Conservation (phyloP, 2,113 vertebrate genomes). For the Podilymbus podiceps region DNA sequence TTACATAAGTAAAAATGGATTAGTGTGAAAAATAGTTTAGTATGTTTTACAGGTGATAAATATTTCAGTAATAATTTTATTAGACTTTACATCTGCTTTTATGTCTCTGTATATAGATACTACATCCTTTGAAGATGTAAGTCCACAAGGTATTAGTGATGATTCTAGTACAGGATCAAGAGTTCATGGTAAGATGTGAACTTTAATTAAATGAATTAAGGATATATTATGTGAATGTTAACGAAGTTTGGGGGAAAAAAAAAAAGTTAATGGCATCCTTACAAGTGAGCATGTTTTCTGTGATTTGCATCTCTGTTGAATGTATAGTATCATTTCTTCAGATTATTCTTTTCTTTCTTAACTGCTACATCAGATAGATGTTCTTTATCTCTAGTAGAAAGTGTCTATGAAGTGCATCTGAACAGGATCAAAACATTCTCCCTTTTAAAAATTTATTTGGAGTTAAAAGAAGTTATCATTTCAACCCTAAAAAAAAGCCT, state of each 20-base stretch:
- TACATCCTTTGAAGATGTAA: conserved; percentile 90
- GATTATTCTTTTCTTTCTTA: conserved; percentile 6
- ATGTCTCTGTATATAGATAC: conserved; percentile 79
- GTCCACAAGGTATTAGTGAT: conserved; percentile 81
- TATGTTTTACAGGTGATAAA: neutral
- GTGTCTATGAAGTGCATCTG: conserved; percentile 61
- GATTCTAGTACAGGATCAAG: conserved; percentile 84
- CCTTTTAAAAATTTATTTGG: neutral
- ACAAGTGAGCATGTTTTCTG: conserved; percentile 64
- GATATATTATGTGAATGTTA: conserved; percentile 45
- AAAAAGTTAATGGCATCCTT: conserved; percentile 25
- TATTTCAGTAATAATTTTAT: neutral
- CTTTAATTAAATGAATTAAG: conserved; percentile 22
- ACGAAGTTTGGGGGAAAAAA: neutral
- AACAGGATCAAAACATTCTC: conserved; percentile 47
- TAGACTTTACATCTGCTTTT: conserved; percentile 60
- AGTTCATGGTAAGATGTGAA: conserved; percentile 85
- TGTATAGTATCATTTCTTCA: conserved; percentile 35
- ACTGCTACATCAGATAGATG: conserved; percentile 10
- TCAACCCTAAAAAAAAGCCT: neutral
- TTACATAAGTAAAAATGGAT: conserved; percentile 22
- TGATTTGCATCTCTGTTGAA: conserved; percentile 18
- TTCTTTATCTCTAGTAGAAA: conserved; percentile 20
- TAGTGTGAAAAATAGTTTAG: neutral
- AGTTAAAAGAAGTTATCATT: neutral